Percentiles rank a stretch among this genome's conserved stretches.
These are phyloP conservation scores for Pollenia amentaria DNA, from an alignment of 2,888 invertebrate species.

Conservation along the genomic window DNA sequence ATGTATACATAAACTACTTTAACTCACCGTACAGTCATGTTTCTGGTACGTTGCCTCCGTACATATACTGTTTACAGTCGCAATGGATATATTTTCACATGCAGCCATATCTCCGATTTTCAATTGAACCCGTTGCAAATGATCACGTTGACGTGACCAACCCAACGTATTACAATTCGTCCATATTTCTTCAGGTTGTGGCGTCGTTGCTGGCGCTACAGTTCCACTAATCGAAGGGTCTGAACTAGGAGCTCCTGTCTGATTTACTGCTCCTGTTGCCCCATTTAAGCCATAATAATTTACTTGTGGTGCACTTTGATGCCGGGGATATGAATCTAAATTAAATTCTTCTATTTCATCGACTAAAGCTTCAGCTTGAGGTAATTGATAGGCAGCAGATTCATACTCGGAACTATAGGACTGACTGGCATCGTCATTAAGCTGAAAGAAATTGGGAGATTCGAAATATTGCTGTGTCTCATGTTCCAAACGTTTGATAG, in stretches of 20 bases:
- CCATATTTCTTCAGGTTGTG: conserved; percentile 80
- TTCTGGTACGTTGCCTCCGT: conserved; percentile 92
- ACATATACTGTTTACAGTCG: conserved; percentile 92
- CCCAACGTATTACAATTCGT: conserved; percentile 92
- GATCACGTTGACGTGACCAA: conserved; percentile 93
- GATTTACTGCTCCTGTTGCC: conserved; percentile 32
- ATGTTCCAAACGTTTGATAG: conserved; percentile 78
- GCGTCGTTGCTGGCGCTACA: conserved; percentile 42
- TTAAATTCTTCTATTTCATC: conserved; percentile 59
- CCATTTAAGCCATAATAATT: conserved; percentile 78
- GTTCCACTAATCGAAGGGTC: conserved; percentile 20
- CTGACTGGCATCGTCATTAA: conserved; percentile 64
- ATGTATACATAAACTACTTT: no score
- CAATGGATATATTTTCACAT: conserved; percentile 94
- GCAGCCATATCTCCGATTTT: conserved; percentile 91
- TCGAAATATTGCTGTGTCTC: conserved; percentile 84
- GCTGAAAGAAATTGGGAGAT: conserved; percentile 78
- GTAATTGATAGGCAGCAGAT: conserved; percentile 80
- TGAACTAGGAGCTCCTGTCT: conserved; percentile 49
- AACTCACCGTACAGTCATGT: conserved; percentile 93
- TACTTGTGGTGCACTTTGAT: conserved; percentile 82
- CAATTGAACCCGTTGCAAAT: conserved; percentile 92
- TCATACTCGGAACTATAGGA: conserved; percentile 75
- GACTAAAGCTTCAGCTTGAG: conserved; percentile 81
- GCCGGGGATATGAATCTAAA: conserved; percentile 81